phyloP scores from a whole-genome alignment of 1,140 invertebrate genomes.

The Heliconius congener region DNA sequence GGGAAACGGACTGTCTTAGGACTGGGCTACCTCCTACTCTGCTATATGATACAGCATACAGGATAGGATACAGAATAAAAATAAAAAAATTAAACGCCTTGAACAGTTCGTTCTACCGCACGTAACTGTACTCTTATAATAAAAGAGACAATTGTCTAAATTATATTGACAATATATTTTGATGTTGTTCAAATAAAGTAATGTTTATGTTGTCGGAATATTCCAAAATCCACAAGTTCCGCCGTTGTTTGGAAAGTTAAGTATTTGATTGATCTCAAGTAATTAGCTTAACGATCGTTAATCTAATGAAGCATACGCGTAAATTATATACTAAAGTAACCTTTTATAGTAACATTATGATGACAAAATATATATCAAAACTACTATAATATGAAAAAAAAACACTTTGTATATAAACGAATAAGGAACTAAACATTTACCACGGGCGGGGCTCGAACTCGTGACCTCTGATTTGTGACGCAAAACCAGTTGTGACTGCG shows the following conservation, averaged over 20 bases:
- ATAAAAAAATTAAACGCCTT: no score
- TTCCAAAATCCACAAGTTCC: neutral
- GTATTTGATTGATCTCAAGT: slow-evolving; percentile 3
- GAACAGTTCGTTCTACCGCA: neutral
- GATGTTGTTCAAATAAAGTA: neutral
- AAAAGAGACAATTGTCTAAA: neutral
- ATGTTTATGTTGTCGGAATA: neutral
- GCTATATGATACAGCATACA: no score
- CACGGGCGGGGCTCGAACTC: neutral
- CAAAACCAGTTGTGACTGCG: slow-evolving; percentile 11
- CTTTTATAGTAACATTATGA: neutral
- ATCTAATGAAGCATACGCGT: neutral
- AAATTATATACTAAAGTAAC: neutral
- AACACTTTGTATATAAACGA: neutral
- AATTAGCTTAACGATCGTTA: slow-evolving; percentile 8
- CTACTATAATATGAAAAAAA: neutral
- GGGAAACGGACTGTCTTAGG: no score
- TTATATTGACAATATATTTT: slow-evolving; percentile 3
- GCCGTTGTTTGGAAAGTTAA: neutral
- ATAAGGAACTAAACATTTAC: slow-evolving; percentile 10
- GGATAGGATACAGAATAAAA: no score
- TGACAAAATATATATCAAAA: neutral
- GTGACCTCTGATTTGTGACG: slow-evolving; percentile 5
- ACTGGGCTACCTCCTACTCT: no score
- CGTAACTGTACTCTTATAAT: slow-evolving; percentile 9